Evolutionary conservation across 2,888 invertebrate species (phyloP), one percentile per base, ranked within the genome.

Genomic region (Leucophenga maculata): DNA sequence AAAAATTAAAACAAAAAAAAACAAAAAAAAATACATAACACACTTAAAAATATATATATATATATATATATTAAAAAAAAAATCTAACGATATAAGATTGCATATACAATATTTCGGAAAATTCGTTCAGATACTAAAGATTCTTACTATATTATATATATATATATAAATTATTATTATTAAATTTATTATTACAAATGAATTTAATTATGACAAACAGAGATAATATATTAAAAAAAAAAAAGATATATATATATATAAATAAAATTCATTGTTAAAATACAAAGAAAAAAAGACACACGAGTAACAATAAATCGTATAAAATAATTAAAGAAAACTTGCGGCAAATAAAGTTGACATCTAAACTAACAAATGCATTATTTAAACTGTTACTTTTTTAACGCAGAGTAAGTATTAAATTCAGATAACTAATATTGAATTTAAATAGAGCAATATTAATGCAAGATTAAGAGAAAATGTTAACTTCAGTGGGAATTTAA

Each of bases 191-290:
- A 68, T 68, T 65, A 50, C 18, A 64, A 64, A 48, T 32, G 20
- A 59, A 67, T 67, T 57, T 32, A 67, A 57, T 67, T 26, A 54
- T 72, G 64, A 69, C 65, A 50, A 55, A 50, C 26, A 26, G 39
- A 46, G 46, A 65, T 32, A 16, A 68, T 68, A 70, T 60, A 67
- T 62, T 67, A 48, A 69, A 13, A 3, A 66, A 69, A 48, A 69
- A 13, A 3, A 66, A 69, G 67, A 52, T 13, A 70, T 48, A 69
- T 71, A 70, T 71, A 74, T 73, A 32, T 16, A 31, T 65, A 71
- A 72, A 48, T 48, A 69, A 73, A 73, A 20, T 68, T 68, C 60
- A 72, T 67, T 67, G 59, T 70, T 71, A 66, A 72, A 72, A 73
- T 70, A 54, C 57, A 60, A 50, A 65, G 22, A 50, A 71, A 70